phyloP scores from a whole-genome alignment of 2,113 vertebrate genomes.

The Urocolius indicus region DNA sequence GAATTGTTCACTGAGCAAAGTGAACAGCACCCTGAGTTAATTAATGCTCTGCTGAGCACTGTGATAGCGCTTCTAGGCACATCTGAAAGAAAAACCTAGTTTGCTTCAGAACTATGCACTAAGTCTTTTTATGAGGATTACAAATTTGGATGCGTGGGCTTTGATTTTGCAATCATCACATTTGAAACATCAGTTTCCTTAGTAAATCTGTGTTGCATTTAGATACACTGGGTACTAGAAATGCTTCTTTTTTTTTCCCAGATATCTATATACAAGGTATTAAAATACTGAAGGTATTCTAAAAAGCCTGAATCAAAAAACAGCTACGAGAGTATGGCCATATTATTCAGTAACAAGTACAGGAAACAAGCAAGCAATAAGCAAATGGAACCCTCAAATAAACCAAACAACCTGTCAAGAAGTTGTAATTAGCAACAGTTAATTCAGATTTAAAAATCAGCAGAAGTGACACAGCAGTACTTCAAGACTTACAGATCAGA shows the following conservation, averaged over 20 bases:
- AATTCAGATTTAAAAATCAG: not conserved
- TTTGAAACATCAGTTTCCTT: not conserved
- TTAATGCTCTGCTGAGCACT: not conserved
- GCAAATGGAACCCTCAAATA: not conserved
- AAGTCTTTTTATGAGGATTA: not conserved
- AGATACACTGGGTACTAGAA: not conserved
- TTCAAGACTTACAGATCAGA: not conserved
- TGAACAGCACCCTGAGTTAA: not conserved
- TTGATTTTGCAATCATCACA: not conserved
- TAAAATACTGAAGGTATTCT: not conserved
- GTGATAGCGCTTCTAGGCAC: not conserved
- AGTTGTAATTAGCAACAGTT: not conserved
- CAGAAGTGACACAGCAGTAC: not conserved
- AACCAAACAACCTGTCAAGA: not conserved
- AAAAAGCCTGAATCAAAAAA: not conserved
- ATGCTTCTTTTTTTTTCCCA: not conserved
- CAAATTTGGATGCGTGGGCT: not conserved
- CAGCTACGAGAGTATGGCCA: not conserved
- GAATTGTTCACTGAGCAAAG: not conserved
- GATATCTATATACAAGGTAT: not conserved
- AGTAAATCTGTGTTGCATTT: not conserved
- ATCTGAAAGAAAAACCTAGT: not conserved
- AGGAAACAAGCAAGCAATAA: not conserved
- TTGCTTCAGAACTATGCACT: not conserved
- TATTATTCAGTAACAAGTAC: not conserved